Conservation (phyloP, 2,113 vertebrate genomes). For the Varanus salvator region DNA sequence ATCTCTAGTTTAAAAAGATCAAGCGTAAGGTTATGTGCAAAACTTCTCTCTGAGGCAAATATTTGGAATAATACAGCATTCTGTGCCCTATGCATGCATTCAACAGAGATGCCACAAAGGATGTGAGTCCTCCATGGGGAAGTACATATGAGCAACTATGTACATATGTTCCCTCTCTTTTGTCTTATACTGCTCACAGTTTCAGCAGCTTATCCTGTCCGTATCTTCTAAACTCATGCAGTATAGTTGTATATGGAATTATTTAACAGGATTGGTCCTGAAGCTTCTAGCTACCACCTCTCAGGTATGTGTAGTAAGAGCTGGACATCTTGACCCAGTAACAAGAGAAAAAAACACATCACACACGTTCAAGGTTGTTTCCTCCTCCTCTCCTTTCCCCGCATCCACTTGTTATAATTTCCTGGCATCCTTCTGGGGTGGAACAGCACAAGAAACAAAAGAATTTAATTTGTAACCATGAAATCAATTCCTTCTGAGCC, state of each 20-base stretch:
- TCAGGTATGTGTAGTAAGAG: neutral
- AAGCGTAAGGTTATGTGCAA: neutral
- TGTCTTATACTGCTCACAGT: neutral
- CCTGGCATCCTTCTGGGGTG: neutral
- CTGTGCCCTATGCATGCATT: neutral
- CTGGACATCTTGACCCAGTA: neutral
- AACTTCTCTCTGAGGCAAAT: neutral
- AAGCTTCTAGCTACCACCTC: neutral
- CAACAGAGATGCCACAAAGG: neutral
- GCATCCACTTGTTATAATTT: neutral
- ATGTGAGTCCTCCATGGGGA: neutral
- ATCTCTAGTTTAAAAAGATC: neutral
- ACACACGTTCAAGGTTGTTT: neutral
- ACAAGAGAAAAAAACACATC: neutral
- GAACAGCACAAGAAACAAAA: neutral
- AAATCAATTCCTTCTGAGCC: constrained; percentile 9
- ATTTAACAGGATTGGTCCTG: neutral
- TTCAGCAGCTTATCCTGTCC: neutral
- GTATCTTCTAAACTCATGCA: neutral
- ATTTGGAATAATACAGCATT: neutral
- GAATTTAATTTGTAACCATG: neutral
- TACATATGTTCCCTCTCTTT: neutral
- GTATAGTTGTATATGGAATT: no score
- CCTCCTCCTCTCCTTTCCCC: neutral
- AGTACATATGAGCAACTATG: neutral